Evolutionary conservation across 1,140 invertebrate species (phyloP).

Genomic region (Nasonia giraulti): DNA sequence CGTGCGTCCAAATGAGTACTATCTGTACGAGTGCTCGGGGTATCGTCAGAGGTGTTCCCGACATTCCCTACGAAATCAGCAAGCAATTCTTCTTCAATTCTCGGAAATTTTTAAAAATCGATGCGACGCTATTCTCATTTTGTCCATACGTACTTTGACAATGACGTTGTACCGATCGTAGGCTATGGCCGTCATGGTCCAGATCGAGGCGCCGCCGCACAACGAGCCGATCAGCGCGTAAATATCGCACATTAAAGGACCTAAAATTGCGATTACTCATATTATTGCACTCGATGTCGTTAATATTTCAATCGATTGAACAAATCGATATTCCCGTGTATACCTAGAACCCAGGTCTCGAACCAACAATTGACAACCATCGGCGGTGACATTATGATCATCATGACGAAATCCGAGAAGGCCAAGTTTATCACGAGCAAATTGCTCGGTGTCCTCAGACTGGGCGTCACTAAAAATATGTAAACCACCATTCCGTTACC

Average conservation of each 20-base stretch:
- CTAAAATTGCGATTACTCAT: constrained; percentile 59
- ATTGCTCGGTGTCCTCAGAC: constrained; percentile 88
- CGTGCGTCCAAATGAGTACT: constrained; percentile 81
- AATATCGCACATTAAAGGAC: constrained; percentile 87
- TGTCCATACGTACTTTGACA: constrained; percentile 75
- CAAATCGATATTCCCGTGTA: not conserved
- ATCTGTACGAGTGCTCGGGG: constrained; percentile 82
- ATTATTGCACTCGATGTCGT: too few relatives aligned
- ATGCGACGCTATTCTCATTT: not conserved
- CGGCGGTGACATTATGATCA: constrained; percentile 86
- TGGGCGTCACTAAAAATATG: constrained; percentile 86
- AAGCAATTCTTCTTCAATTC: not conserved
- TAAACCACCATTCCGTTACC: constrained; percentile 92
- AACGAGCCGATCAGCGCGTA: constrained; percentile 87
- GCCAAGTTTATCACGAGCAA: constrained; percentile 90
- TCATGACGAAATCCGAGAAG: constrained; percentile 92
- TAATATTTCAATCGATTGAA: not conserved
- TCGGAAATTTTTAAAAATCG: too few relatives aligned
- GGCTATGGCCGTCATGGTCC: constrained; percentile 88
- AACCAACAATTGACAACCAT: constrained; percentile 90
- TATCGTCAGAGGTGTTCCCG: constrained; percentile 82
- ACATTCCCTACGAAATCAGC: constrained; percentile 75
- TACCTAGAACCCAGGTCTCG: constrained; percentile 88
- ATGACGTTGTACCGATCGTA: constrained; percentile 91
- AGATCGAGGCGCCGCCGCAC: constrained; percentile 87